These are phyloP conservation scores for Xyrichtys novacula DNA, from an alignment of 2,797 vertebrate species.

Conservation along the genomic window DNA sequence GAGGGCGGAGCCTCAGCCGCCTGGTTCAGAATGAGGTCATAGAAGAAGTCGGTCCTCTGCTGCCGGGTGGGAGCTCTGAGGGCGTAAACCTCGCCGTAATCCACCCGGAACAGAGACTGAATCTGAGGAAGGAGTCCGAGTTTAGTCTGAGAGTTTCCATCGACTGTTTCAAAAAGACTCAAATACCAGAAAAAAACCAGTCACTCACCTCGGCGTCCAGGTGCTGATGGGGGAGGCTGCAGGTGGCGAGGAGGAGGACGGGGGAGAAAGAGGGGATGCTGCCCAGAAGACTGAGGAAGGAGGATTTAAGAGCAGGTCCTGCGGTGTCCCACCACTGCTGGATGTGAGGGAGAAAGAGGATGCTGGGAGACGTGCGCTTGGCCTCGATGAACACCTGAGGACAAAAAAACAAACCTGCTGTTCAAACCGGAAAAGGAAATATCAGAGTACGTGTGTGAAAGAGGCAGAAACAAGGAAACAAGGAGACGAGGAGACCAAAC, in stretches of 20 bases:
- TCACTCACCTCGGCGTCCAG: constrained; percentile 87
- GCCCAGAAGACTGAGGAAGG: constrained; percentile 88
- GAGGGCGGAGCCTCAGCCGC: constrained; percentile 86
- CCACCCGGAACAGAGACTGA: constrained; percentile 85
- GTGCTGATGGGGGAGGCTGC: constrained; percentile 73
- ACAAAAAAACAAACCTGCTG: no score
- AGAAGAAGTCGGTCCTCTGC: constrained; percentile 88
- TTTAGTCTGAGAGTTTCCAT: no score
- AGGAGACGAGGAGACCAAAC: no score
- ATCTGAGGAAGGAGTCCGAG: constrained; percentile 77
- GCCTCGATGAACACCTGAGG: constrained; percentile 82
- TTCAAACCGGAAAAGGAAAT: no score
- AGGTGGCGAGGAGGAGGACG: constrained; percentile 92
- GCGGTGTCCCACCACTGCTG: constrained; percentile 93
- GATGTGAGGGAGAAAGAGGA: constrained; percentile 91
- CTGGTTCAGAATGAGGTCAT: constrained; percentile 90
- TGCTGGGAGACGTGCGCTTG: constrained; percentile 89
- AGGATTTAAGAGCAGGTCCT: constrained; percentile 85
- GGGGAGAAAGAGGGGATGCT: constrained; percentile 92
- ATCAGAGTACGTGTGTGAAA: no score
- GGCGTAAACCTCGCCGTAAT: constrained; percentile 88
- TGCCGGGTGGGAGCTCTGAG: constrained; percentile 81
- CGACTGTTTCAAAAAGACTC: no score
- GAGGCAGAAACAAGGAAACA: no score
- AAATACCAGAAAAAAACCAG: neutral